phyloP scores from a whole-genome alignment of 2,113 vertebrate genomes.

The Dasyprocta punctata region DNA sequence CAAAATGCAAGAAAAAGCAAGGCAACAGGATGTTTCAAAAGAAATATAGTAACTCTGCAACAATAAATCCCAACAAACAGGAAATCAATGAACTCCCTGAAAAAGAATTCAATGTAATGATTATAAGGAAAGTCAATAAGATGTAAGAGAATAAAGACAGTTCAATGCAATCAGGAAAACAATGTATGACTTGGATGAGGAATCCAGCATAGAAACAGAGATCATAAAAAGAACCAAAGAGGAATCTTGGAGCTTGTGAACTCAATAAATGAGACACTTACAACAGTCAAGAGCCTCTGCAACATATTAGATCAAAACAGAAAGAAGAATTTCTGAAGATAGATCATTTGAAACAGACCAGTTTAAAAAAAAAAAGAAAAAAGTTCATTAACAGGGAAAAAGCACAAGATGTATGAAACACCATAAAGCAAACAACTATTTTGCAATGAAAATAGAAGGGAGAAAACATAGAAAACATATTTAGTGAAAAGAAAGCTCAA shows the following conservation, averaged over 20 bases:
- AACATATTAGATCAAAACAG: background rate
- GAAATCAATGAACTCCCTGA: background rate
- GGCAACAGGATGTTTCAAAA: no score
- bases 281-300: background rate
- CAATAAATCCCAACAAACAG: background rate
- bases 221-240: background rate
- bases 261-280: background rate
- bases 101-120: background rate
- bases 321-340: background rate
- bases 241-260: background rate
- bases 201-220: background rate
- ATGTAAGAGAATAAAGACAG: background rate
- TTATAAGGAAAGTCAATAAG: background rate
- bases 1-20: no score
- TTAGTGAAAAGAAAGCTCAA: background rate
- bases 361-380: background rate
- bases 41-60: background rate
- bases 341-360: background rate
- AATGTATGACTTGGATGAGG: background rate
- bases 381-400: background rate
- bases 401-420: background rate
- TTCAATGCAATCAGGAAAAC: background rate
- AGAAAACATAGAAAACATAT: background rate
- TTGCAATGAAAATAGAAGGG: background rate
- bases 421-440: background rate